Evolutionary conservation across 2,113 vertebrate genomes (phyloP), one percentile per base, ranked within the genome.

Genomic region (Rhinolophus sinicus): DNA sequence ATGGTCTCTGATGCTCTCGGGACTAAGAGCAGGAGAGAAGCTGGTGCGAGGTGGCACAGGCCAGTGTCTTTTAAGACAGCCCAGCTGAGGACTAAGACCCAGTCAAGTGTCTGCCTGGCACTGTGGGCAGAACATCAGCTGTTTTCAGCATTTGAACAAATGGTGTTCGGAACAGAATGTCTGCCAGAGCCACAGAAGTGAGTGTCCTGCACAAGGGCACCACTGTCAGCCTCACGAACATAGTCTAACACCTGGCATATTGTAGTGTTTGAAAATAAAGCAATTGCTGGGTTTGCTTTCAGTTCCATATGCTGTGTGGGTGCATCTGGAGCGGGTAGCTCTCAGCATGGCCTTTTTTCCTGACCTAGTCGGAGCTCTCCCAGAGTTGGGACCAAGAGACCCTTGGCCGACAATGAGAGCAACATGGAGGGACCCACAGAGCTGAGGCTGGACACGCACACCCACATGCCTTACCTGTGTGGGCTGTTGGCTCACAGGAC

Each of bases 181-280:
- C 47, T 30, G 21, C 26, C 52, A 47, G 72, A 94, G 38, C 22
- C 9, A 7, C 16, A 38, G 82, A 47, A n/a, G 2, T 2, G 16
- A 21, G 33, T 0, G 35, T 14, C 40, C 10, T 0, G 2, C 11
- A 28, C 35, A 28, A 60, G 28, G 52, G 16, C 8, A 5, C 3
- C 26, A 0, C 9, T 1, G 28, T 44, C 13, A 11, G 40, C 22
- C 40, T 95, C 28, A 14, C 10, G 47, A 56, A 35, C 16, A 4
- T 40, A 28, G 78, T 56, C 76, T 47, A 60, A 24, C 28, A 90
- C 19, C 50, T 21, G 70, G 8, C 50, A 16, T 38, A 47, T 8
- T 58, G 83, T n/a, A 52, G 52, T 62, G 14, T 82, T 30, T 72
- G 69, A 83, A 54, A 72, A 65, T 2, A 52, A 87, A 85, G 52